Percentiles rank a stretch among this genome's conserved stretches.
Conservation (phyloP, 2,113 vertebrate genomes). For the Tonatia bakeri region DNA sequence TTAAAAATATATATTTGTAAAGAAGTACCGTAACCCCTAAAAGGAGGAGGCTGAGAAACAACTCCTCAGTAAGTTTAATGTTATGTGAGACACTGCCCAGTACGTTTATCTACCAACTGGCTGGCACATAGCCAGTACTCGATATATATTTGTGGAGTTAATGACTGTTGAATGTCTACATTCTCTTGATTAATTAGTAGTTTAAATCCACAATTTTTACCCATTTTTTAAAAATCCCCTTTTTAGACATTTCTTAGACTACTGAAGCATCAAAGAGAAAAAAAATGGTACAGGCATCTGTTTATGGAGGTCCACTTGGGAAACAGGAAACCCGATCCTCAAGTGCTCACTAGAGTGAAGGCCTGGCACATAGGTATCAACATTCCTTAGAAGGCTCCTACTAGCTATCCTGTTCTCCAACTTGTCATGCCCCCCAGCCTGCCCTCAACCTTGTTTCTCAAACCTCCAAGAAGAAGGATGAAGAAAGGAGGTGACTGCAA, state of each 20-base stretch:
- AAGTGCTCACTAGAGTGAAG: neutral
- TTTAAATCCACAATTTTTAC: neutral
- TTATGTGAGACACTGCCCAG: neutral
- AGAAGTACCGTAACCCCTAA: neutral
- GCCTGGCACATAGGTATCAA: neutral
- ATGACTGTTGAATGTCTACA: neutral
- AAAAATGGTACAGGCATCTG: neutral
- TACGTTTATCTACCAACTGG: neutral
- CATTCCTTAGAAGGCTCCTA: neutral
- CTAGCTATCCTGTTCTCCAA: neutral
- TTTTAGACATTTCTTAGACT: neutral
- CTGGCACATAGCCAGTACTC: neutral
- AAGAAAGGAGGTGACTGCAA: neutral
- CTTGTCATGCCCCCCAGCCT: neutral
- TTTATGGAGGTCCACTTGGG: neutral
- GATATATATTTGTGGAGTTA: neutral
- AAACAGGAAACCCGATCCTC: neutral
- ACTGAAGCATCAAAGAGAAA: neutral
- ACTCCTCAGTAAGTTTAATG: neutral
- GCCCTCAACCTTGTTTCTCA: neutral
- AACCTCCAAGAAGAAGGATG: neutral
- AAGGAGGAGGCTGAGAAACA: neutral
- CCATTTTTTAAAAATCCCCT: neutral
- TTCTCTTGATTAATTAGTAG: neutral
- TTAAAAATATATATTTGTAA: too few relatives aligned